Evolutionary conservation across 2,113 vertebrate species (phyloP), one percentile per base, ranked within the genome.

Genomic region (Planiliza haematocheilus): DNA sequence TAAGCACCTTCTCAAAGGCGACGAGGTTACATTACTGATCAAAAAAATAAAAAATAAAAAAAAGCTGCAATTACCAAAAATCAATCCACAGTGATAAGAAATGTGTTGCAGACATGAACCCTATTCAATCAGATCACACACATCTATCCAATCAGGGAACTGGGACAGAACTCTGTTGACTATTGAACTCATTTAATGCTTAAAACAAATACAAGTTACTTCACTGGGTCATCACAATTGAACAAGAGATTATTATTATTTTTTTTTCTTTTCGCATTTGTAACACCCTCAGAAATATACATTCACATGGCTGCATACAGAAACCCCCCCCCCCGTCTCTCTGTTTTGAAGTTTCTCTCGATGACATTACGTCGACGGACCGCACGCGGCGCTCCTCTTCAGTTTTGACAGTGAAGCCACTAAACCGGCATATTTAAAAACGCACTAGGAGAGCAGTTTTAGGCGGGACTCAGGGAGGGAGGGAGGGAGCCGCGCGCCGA

Each of bases 141-240:
- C 75, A 64, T 70, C 62, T 80, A 84, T 60, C 75, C 78, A 87
- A 73, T 78, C 85, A 91, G 81, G 68, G 80, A 88, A 70, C 75
- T 70, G 73, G 74, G 86, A 92, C 89, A 83, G 87, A 88, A 63
- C 50, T 21, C 50, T 7, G 67, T 90, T 91, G 85, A 93, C 84
- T 91, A 92, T 87, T 92, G 82, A 93, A 93, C 90, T 92, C 85
- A 91, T 94, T 94, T 93, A 94, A 94, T 94, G 90, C 77, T 88
- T 85, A 89, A 94, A 94, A 91, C 92, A 93, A 93, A 92, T 91
- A 93, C 93, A 94, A 90, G 86, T 93, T 91, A 94, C 93, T 93
- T 93, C 91, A 94, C 91, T 88, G 90, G 81, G 90, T 93, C 91
- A 93, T 93, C 92, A 92, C 91, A 92, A 90, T 87, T 92, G 79